Evolutionary conservation across 2,888 invertebrate genomes (phyloP), one percentile per base, ranked within the genome.

Genomic region (Ochropleura leucogaster): DNA sequence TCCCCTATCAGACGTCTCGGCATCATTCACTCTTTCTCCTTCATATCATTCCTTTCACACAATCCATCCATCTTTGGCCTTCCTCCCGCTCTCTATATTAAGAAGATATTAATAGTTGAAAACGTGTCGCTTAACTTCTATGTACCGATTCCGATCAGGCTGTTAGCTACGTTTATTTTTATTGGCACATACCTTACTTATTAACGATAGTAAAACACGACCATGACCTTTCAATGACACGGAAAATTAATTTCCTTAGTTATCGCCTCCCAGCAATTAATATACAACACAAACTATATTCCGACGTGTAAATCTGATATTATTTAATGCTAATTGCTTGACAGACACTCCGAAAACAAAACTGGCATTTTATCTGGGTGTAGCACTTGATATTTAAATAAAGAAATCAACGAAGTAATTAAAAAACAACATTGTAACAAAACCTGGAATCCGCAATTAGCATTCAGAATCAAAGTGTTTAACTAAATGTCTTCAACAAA

Each of bases 341-440:
- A 77, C 68, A 51, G 55, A 71, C n/a, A 71, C 44, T 71, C 47
- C 53, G 47, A 49, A 65, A 44, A 68, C 65, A 72, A 53, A 69
- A 55, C 59, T 68, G 42, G 30, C 57, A 47, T 16, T 49, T 76
- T 70, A 73, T 69, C 30, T 73, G 16, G 12, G 9, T 60, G 55
- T 57, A 16, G 8, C 63, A 62, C 68, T 74, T 73, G 51, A 72
- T 74, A 79, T 83, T 74, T 77, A 75, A 81, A 84, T 82, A 70
- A 78, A 77, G 76, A 79, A 82, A 82, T 84, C 82, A 83, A 55
- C 66, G 42, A 18, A 77, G 80, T 84, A 90, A 91, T 91, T 92
- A 90, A 90, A 86, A 91, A 88, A 82, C 73, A 88, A 92, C 92
- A 90, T 88, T 91, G 92, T 92, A 91, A 88, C 78, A 79, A 87